These are phyloP conservation scores for Albula glossodonta DNA, from an alignment of 2,113 vertebrate species.

Conservation along the genomic window DNA sequence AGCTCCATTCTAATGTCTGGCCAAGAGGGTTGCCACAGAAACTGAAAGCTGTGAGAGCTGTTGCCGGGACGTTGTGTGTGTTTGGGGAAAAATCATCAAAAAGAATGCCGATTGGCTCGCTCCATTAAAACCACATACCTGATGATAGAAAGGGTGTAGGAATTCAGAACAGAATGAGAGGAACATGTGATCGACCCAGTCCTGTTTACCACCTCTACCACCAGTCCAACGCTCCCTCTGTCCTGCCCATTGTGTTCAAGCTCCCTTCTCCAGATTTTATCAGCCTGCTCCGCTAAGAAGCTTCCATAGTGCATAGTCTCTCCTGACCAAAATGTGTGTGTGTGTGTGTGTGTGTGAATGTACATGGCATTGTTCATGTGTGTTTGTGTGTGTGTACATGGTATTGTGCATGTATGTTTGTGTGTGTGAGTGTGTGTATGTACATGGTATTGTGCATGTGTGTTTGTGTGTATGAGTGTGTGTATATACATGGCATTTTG, in stretches of 20 bases:
- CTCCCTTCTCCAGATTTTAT: not conserved
- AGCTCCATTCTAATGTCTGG: not conserved
- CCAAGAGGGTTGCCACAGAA: not conserved
- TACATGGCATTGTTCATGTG: not conserved
- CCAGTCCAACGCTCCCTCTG: no score
- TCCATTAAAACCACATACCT: not conserved
- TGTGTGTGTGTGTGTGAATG: not conserved
- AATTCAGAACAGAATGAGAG: not conserved
- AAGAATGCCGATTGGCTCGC: not conserved
- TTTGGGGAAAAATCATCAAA: not conserved
- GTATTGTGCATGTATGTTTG: no score
- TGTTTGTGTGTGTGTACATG: conserved; percentile 12
- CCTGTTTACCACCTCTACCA: no score
- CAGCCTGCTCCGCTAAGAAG: not conserved
- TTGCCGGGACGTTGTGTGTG: not conserved
- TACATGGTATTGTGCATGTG: conserved; percentile 10
- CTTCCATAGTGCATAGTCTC: not conserved
- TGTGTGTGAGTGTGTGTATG: not conserved
- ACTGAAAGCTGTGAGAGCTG: not conserved
- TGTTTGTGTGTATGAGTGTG: conserved; percentile 13
- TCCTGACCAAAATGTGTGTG: not conserved
- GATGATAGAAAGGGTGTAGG: not conserved
- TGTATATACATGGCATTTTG: not conserved
- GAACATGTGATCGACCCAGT: no score
- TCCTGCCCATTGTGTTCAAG: not conserved